These are phyloP conservation scores for Balanococcus diminutus DNA, from an alignment of 2,888 invertebrate genomes.

Conservation along the genomic window DNA sequence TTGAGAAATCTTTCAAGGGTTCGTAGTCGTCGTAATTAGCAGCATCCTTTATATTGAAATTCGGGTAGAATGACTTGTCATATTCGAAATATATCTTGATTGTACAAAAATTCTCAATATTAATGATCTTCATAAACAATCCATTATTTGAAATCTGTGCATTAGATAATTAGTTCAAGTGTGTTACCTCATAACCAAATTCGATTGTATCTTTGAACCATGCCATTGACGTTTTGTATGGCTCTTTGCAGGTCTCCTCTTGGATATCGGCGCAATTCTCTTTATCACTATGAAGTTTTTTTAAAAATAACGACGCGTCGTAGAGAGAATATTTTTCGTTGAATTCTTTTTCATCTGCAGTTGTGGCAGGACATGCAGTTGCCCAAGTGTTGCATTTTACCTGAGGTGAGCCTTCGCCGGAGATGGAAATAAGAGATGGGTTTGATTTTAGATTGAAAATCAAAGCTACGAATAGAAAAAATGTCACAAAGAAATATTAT, in stretches of 20 bases:
- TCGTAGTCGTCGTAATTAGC: background rate
- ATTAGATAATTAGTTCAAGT: no score
- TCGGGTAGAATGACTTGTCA: no score
- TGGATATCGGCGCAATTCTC: no score
- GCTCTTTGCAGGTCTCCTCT: background rate
- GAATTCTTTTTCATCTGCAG: background rate
- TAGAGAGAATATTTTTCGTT: background rate
- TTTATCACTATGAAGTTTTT: background rate
- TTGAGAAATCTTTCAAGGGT: background rate
- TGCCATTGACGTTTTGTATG: background rate
- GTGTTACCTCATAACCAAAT: background rate
- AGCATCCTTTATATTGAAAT: no score
- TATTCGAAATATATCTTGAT: background rate
- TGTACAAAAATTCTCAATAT: background rate
- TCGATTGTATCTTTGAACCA: background rate
- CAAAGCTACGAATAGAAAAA: background rate
- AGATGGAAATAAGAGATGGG: background rate
- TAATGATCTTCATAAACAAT: background rate
- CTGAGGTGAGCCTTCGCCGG: background rate
- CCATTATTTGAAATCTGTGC: no score
- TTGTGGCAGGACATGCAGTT: background rate
- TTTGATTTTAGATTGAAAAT: background rate
- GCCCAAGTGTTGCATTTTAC: background rate
- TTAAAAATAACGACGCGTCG: background rate
- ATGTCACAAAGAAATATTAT: no score